phyloP scores from a whole-genome alignment of 1,140 invertebrate genomes.

The Plectus sambesii region DNA sequence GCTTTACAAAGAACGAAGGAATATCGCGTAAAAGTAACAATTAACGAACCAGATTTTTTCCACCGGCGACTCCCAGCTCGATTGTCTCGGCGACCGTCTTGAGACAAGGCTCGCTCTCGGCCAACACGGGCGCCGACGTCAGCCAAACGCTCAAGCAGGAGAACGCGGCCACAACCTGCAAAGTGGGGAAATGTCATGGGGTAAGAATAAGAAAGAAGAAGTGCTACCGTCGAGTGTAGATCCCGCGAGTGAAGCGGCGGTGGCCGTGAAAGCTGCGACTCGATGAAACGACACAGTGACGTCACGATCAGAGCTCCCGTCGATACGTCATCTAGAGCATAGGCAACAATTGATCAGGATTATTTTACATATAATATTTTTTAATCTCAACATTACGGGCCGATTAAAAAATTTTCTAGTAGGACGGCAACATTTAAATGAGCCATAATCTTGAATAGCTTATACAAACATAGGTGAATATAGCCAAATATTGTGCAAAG shows the following conservation, averaged over 20 bases:
- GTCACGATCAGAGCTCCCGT: constrained; percentile 76
- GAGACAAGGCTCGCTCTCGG: constrained; percentile 80
- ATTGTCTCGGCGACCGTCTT: constrained; percentile 85
- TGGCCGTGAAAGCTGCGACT: constrained; percentile 83
- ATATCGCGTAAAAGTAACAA: too few species aligned
- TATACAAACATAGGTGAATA: constrained; percentile 9
- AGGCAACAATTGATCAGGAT: too few species aligned
- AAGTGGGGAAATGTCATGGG: not conserved
- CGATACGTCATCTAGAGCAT: constrained; percentile 62
- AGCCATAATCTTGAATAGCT: not conserved
- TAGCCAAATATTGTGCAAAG: constrained; percentile 38
- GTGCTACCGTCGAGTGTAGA: constrained; percentile 74
- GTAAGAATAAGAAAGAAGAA: not conserved
- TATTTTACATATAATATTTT: too few species aligned
- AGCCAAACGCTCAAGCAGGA: constrained; percentile 82
- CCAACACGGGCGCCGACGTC: constrained; percentile 67
- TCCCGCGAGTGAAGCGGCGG: constrained; percentile 90
- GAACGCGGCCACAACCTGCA: constrained; percentile 71
- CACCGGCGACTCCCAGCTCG: constrained; percentile 90
- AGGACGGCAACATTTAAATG: constrained; percentile 6
- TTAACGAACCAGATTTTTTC: constrained; percentile 60
- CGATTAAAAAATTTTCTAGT: constrained; percentile 4
- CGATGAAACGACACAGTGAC: constrained; percentile 60
- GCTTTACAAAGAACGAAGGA: too few species aligned
- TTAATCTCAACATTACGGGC: not conserved